Base-by-base conservation (phyloP, 2,888 invertebrate genomes). In the Atherix ibis region DNA sequence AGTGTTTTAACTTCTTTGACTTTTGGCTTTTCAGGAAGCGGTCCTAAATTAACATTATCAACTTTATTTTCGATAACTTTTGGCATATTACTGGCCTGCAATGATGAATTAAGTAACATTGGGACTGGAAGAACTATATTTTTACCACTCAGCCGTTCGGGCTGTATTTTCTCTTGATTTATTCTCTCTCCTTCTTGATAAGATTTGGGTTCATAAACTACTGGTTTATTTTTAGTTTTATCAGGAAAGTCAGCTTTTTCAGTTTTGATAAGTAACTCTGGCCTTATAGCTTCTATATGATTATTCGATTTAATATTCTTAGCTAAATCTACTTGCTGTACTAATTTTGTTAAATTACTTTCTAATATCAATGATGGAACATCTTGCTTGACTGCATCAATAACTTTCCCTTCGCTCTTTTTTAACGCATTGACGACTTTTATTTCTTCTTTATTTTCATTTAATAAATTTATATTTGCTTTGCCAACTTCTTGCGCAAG, bases 191-290 rank as follows among this genome's bases (percentile, higher is more conserved):
- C 56, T 0, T 51, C 48, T 42, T 56, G 54, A 36, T 57, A 53
- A 2, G 59, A 56, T 12, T 54, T 43, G 2, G 56, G 54, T 35
- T 58, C 58, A 30, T 47, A 53, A n/a, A 50, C 51, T 12, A 24
- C 12, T n/a, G 29, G 32, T 0, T 25, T 13, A 14, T 29, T 14
- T 14, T 39, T 40, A n/a, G n/a, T n/a, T n/a, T n/a, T n/a, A n/a
- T n/a, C n/a, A n/a, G n/a, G n/a, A n/a, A n/a, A n/a, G n/a, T n/a
- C n/a, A n/a, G n/a, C n/a, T n/a, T n/a, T n/a, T n/a, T n/a, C n/a
- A n/a, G n/a, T n/a, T n/a, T n/a, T n/a, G n/a, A n/a, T n/a, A n/a
- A n/a, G n/a, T n/a, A n/a, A n/a, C n/a, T n/a, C n/a, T n/a, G n/a
- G n/a, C n/a, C n/a, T n/a, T n/a, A n/a, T n/a, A n/a, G n/a, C n/a